These are phyloP conservation scores for Pyrgus malvae DNA, from an alignment of 2,888 invertebrate genomes.

Conservation along the genomic window DNA sequence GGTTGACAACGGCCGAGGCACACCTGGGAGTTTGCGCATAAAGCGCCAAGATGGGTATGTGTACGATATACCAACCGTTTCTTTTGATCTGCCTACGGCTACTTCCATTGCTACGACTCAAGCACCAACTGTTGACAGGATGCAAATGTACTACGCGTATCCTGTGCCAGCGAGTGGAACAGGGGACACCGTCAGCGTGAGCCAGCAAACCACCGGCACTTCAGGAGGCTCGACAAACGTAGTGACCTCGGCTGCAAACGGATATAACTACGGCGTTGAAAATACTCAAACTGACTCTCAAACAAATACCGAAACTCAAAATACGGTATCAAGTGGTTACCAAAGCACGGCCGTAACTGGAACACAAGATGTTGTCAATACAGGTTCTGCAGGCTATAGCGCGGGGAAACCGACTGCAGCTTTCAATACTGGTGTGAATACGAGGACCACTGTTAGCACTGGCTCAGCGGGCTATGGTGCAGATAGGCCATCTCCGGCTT, in stretches of 20 bases:
- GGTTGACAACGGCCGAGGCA: background rate
- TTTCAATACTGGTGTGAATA: too few species aligned
- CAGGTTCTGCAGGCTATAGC: too few species aligned
- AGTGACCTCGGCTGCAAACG: constrained; percentile 23
- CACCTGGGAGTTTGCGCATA: constrained; percentile 41
- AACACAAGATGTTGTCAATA: constrained; percentile 18
- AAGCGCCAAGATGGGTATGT: constrained; percentile 72
- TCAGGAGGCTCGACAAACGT: constrained; percentile 33
- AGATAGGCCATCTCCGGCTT: too few species aligned
- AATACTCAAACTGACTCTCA: constrained; percentile 28
- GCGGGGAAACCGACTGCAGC: too few species aligned
- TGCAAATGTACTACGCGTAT: constrained; percentile 72
- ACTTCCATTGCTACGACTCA: constrained; percentile 53
- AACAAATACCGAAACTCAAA: constrained; percentile 37
- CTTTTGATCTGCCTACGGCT: constrained; percentile 58
- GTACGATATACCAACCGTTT: constrained; percentile 65
- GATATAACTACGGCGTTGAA: constrained; percentile 36
- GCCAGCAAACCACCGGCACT: constrained; percentile 42
- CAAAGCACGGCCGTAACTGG: constrained; percentile 23
- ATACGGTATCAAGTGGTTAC: constrained; percentile 28
- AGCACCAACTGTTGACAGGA: constrained; percentile 64
- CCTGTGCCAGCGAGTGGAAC: constrained; percentile 49
- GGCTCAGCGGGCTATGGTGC: too few species aligned
- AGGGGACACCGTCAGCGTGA: constrained; percentile 48
- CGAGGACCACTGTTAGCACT: too few species aligned